Conservation (phyloP, 2,113 vertebrate species). For the Brachirus orientalis region DNA sequence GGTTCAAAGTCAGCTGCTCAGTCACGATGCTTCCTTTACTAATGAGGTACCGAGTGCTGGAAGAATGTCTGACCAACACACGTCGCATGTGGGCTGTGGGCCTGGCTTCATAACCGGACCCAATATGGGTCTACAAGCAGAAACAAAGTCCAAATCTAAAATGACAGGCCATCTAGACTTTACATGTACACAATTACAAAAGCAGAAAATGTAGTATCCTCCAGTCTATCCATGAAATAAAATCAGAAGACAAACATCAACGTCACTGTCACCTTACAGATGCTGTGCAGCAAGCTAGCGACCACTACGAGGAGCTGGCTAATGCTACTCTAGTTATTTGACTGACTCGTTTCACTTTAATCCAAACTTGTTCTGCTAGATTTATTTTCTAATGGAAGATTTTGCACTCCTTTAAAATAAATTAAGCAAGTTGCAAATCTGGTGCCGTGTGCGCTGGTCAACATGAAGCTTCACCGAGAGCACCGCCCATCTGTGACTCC, state of each 20-base stretch:
- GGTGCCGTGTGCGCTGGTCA: not conserved
- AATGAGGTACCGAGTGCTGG: not conserved
- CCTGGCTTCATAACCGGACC: not conserved
- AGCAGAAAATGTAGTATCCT: no score
- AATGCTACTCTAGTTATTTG: not conserved
- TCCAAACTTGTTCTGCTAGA: no score
- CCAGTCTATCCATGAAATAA: no score
- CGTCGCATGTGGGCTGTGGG: not conserved
- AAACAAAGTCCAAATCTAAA: not conserved
- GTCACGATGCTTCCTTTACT: not conserved
- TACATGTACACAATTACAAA: not conserved
- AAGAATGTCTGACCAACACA: no score
- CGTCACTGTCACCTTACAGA: not conserved
- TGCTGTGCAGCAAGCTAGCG: conserved; percentile 19
- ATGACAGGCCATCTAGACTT: not conserved
- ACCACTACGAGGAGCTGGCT: not conserved
- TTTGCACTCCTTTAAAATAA: not conserved
- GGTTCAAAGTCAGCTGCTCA: conserved; percentile 40
- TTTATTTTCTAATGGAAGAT: no score
- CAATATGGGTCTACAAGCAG: not conserved
- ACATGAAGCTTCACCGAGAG: conserved; percentile 41
- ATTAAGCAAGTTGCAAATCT: not conserved
- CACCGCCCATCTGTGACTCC: conserved; percentile 65
- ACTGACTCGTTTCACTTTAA: no score
- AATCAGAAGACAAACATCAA: no score